Conservation (phyloP, 2,888 invertebrate genomes). For the Drosophila bunnanda region DNA sequence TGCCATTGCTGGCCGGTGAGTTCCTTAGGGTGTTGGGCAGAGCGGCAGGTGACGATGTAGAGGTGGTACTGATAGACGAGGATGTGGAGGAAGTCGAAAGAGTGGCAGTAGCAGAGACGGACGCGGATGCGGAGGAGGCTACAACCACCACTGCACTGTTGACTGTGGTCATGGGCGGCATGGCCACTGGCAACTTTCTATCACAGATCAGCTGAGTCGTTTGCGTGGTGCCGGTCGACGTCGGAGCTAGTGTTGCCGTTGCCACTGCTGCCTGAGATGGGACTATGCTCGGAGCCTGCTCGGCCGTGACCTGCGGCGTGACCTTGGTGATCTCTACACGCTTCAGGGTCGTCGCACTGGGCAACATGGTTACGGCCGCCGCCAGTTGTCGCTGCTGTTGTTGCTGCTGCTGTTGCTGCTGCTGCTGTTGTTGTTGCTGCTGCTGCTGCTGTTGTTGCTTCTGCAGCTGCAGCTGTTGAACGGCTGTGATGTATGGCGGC, state of each 20-base stretch:
- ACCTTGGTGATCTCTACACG: conserved; percentile 75
- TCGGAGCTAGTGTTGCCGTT: conserved; percentile 34
- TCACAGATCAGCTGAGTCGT: conserved; percentile 64
- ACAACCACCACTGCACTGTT: conserved; percentile 37
- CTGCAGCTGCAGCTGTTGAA: conserved; percentile 81
- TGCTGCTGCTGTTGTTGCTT: conserved; percentile 77
- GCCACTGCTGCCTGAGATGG: conserved; percentile 41
- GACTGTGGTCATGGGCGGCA: conserved; percentile 30
- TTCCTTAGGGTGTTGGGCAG: conserved; percentile 73
- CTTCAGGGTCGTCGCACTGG: conserved; percentile 83
- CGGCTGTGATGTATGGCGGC: conserved; percentile 81
- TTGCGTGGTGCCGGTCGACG: conserved; percentile 45
- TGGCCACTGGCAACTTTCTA: conserved; percentile 60
- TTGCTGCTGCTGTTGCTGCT: conserved; percentile 71
- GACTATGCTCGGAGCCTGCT: conserved; percentile 38
- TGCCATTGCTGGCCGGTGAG: conserved; percentile 84
- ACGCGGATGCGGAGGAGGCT: conserved; percentile 6
- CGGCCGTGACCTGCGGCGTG: conserved; percentile 46
- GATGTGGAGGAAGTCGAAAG: conserved; percentile 19
- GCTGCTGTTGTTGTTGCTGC: conserved; percentile 54
- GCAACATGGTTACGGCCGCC: conserved; percentile 84
- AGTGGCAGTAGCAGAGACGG: conserved; percentile 14
- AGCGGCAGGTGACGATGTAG: conserved; percentile 54
- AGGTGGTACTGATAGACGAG: conserved; percentile 19
- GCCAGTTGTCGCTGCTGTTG: conserved; percentile 81